A percentile compares a stretch with the other conserved stretches of the same genome.
These are phyloP conservation scores for Maniola jurtina DNA, from an alignment of 1,140 invertebrate species.

Conservation along the genomic window DNA sequence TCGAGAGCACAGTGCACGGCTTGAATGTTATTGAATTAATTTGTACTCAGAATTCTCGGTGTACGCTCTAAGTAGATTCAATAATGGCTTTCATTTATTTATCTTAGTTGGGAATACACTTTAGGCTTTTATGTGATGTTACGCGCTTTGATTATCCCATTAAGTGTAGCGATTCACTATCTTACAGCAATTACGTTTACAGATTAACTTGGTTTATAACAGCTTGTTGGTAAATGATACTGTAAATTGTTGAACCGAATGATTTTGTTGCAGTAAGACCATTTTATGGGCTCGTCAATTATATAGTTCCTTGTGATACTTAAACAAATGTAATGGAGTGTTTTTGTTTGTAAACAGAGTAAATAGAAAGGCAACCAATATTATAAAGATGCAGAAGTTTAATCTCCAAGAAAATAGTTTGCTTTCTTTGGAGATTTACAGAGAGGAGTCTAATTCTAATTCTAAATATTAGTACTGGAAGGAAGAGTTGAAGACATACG, in stretches of 20 bases:
- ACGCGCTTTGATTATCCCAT: slow-evolving; percentile 43
- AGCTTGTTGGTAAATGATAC: neutral
- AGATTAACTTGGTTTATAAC: slow-evolving; percentile 11
- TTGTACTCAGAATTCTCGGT: slow-evolving; percentile 72
- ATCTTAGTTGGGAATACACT: slow-evolving; percentile 46
- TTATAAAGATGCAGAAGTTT: too few species aligned
- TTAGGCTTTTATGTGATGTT: slow-evolving; percentile 44
- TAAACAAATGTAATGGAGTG: too few species aligned
- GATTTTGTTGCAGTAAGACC: neutral
- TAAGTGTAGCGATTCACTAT: slow-evolving; percentile 24
- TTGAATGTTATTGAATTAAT: slow-evolving; percentile 75
- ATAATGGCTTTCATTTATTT: slow-evolving; percentile 63
- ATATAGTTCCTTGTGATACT: too few species aligned
- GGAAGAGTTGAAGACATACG: too few species aligned
- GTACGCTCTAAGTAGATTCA: slow-evolving; percentile 60
- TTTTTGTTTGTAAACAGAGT: too few species aligned
- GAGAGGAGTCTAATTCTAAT: too few species aligned
- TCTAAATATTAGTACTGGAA: too few species aligned
- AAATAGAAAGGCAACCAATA: too few species aligned
- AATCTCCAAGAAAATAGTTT: too few species aligned
- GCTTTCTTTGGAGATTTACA: too few species aligned
- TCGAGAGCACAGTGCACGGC: slow-evolving; percentile 67
- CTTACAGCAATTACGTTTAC: slow-evolving; percentile 11
- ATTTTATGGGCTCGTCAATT: too few species aligned
- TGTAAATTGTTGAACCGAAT: neutral